These are phyloP conservation scores for Agrypnia vestita DNA, from an alignment of 1,140 invertebrate species.

Conservation along the genomic window DNA sequence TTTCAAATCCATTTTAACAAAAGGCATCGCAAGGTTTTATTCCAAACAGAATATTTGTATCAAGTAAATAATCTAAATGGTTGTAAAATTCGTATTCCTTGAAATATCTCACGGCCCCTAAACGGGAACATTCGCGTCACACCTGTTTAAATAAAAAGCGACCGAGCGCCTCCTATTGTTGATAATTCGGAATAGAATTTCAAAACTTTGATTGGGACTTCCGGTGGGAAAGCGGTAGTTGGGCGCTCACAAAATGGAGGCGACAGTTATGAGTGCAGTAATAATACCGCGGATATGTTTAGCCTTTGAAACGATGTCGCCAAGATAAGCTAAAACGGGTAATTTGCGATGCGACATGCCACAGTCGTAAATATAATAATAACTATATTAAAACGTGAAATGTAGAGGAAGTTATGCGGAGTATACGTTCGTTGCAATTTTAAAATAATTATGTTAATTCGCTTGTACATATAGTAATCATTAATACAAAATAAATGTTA, in stretches of 20 bases:
- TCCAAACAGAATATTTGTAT: too few species aligned
- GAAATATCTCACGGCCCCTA: too few species aligned
- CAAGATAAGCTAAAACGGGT: background rate
- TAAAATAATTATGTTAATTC: too few species aligned
- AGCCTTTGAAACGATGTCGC: background rate
- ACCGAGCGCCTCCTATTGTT: background rate
- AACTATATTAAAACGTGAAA: background rate
- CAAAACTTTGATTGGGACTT: conserved; percentile 43
- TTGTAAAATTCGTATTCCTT: too few species aligned
- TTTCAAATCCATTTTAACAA: too few species aligned
- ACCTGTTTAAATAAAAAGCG: conserved; percentile 38
- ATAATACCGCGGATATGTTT: background rate
- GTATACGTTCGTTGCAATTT: too few species aligned
- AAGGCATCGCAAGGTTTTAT: too few species aligned
- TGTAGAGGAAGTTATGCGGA: background rate
- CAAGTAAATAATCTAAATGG: too few species aligned
- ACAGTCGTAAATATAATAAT: background rate
- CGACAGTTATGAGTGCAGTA: conserved; percentile 4
- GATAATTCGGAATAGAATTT: conserved; percentile 23
- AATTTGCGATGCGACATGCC: background rate
- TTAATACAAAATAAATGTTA: too few species aligned
- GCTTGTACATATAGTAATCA: too few species aligned
- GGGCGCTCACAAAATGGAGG: background rate
- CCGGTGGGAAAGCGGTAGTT: conserved; percentile 10
- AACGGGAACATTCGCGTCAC: background rate